These are phyloP conservation scores for Ashinkailepas kermadecensis DNA, from an alignment of 2,888 invertebrate genomes.

Conservation along the genomic window DNA sequence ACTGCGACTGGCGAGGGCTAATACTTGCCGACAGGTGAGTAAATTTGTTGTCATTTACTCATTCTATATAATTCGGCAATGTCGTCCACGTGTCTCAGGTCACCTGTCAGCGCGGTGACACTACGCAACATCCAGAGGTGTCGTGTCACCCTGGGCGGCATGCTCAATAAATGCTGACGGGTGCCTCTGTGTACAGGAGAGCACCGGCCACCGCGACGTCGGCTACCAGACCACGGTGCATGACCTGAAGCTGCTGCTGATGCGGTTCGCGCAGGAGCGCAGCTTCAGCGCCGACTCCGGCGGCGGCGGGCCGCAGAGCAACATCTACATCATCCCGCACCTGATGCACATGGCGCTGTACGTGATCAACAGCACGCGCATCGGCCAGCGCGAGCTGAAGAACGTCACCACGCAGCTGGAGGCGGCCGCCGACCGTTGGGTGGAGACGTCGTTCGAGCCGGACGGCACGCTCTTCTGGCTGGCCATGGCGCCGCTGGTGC, in stretches of 20 bases:
- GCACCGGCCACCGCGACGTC: constrained; percentile 53
- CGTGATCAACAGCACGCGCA: constrained; percentile 61
- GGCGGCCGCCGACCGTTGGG: constrained; percentile 46
- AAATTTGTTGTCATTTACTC: too few relatives aligned
- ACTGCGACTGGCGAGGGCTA: too few relatives aligned
- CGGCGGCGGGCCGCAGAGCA: constrained; percentile 92
- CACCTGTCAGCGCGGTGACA: too few relatives aligned
- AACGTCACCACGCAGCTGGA: constrained; percentile 65
- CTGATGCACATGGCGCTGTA: constrained; percentile 90
- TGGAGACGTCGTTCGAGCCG: constrained; percentile 78
- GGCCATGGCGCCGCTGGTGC: constrained; percentile 68
- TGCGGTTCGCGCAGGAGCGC: constrained; percentile 85
- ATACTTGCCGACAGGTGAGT: too few relatives aligned
- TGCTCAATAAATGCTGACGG: too few relatives aligned
- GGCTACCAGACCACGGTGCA: constrained; percentile 76
- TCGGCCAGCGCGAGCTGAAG: constrained; percentile 60
- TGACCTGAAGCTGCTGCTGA: constrained; percentile 79
- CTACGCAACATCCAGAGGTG: too few relatives aligned
- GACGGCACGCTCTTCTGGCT: constrained; percentile 88
- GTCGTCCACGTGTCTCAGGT: too few relatives aligned
- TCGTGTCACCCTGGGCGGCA: too few relatives aligned
- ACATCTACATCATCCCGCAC: constrained; percentile 93
- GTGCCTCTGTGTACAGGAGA: not conserved
- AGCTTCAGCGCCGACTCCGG: constrained; percentile 97
- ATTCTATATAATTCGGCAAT: too few relatives aligned